Evolutionary conservation across 2,888 invertebrate genomes (phyloP), one percentile per base, ranked within the genome.

Genomic region (Drosophila fulvimacula): DNA sequence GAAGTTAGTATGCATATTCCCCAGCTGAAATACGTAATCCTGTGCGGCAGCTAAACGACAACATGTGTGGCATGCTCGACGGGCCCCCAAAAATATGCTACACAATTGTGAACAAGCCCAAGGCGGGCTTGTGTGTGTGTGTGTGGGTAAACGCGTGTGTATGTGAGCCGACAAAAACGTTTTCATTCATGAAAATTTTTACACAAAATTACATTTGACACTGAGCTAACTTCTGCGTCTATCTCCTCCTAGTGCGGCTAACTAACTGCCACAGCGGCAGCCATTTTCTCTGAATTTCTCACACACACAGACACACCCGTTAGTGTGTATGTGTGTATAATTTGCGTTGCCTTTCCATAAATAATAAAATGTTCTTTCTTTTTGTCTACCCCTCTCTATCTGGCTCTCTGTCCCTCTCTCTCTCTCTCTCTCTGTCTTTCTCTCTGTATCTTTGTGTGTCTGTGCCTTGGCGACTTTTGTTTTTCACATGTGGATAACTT

Each of bases 141-240:
- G 51, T 27, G 48, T 10, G 39, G 0, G 5, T 13, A 13, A 5
- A 19, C 41, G 52, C 38, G 48, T 60, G 24, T 48, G 30, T 58
- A 11, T 55, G 57, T 61, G 46, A 19, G 58, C 51, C 55, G 59
- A 48, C 74, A 70, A 75, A 73, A 77, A 69, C 75, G 78, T 81
- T 82, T 85, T 76, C 81, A 83, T 86, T 83, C 86, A 83, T 82
- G 73, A 81, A 85, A 55, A 72, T 79, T 82, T 79, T 76, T 82
- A 80, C 78, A 82, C 79, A 85, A 82, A 82, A 85, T 74, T 74
- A 71, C 70, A 71, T 77, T 69, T 73, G 64, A 67, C 74, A 64
- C 71, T 57, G 68, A 27, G 36, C 53, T 49, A 11, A 7, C 38
- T 21, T 41, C 30, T 9, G 19, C 36, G 19, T n/a, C 27, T 59